A percentile compares a stretch with the other conserved stretches of the same genome.
phyloP scores from a whole-genome alignment of 1,140 invertebrate species.

The Penaeus japonicus region DNA sequence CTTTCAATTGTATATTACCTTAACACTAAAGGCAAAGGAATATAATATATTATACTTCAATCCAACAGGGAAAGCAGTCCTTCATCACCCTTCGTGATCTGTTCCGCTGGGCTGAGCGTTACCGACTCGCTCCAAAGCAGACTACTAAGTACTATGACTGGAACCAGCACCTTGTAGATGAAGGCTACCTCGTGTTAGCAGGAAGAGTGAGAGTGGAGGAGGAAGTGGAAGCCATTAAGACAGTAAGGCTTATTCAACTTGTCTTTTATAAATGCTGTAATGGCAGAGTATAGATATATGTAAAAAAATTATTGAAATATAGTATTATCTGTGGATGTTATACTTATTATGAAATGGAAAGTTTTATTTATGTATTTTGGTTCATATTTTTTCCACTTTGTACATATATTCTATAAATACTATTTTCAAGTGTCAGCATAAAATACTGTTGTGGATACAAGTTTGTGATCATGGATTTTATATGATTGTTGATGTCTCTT shows the following conservation, averaged over 20 bases:
- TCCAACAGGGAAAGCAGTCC: conserved; percentile 80
- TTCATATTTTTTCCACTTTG: too few relatives aligned
- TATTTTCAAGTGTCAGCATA: too few relatives aligned
- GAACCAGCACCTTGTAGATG: conserved; percentile 96
- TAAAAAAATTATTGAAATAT: too few relatives aligned
- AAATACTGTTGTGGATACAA: too few relatives aligned
- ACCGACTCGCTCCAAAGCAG: conserved; percentile 75
- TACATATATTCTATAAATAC: too few relatives aligned
- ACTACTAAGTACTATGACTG: conserved; percentile 86
- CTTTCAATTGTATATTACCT: too few relatives aligned
- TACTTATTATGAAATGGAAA: too few relatives aligned
- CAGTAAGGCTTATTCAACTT: conserved; percentile 61
- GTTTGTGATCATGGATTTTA: too few relatives aligned
- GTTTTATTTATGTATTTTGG: too few relatives aligned
- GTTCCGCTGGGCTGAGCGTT: conserved; percentile 97
- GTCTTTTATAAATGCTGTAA: not conserved
- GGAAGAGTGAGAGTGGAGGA: conserved; percentile 88
- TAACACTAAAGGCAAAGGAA: too few relatives aligned
- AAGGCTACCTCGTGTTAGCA: conserved; percentile 94
- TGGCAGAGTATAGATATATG: too few relatives aligned
- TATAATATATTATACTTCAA: not conserved
- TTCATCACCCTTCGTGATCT: conserved; percentile 95
- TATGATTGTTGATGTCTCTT: conserved; percentile 60
- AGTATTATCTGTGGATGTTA: too few relatives aligned
- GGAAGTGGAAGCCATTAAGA: conserved; percentile 71